Conservation (phyloP, 2,797 vertebrate genomes). For the Notolepis coatsorum region DNA sequence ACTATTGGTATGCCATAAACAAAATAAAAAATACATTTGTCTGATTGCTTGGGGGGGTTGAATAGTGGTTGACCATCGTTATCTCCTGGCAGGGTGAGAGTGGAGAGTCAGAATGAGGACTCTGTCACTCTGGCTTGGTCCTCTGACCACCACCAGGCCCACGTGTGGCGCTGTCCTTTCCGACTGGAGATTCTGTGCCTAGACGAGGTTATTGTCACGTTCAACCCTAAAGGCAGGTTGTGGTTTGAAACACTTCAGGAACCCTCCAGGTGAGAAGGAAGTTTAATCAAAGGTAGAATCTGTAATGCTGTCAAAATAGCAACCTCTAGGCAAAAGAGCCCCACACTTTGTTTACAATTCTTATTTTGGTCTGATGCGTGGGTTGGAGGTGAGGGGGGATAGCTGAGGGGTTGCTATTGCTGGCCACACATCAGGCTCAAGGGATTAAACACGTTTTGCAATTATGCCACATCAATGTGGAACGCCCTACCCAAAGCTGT, state of each 20-base stretch:
- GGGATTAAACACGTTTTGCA: too few species aligned
- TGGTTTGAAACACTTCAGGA: conserved; percentile 87
- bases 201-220: conserved; percentile 80
- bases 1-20: too few species aligned
- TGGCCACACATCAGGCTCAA: too few species aligned
- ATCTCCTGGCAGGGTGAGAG: conserved; percentile 77
- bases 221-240: conserved; percentile 87
- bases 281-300: too few species aligned
- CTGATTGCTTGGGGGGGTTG: neutral
- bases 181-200: conserved; percentile 83
- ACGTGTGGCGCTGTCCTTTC: conserved; percentile 84
- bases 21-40: neutral
- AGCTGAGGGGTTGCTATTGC: too few species aligned
- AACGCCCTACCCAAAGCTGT: too few species aligned
- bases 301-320: too few species aligned
- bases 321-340: too few species aligned
- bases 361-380: too few species aligned
- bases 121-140: conserved; percentile 76
- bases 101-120: conserved; percentile 63
- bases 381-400: too few species aligned
- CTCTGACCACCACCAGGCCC: conserved; percentile 73
- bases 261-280: conserved; percentile 56
- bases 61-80: neutral
- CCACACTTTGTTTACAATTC: too few species aligned
- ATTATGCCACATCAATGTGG: too few species aligned